Evolutionary conservation across 1,140 invertebrate species (phyloP), one percentile per base, ranked within the genome.

Genomic region (Drosophila murphyi): DNA sequence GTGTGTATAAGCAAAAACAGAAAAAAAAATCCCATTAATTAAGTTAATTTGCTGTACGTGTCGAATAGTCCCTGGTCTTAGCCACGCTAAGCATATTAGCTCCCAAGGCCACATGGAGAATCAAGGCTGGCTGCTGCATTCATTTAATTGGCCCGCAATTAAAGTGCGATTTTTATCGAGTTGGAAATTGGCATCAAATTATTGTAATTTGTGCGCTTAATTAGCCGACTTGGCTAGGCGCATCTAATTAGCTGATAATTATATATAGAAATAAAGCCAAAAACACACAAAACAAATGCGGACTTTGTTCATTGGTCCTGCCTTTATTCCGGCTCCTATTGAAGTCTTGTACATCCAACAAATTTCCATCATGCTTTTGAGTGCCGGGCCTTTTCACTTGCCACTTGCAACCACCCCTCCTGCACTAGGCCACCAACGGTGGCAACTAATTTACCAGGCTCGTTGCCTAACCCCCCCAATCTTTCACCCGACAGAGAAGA

Each of bases 181-280:
- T 12, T 51, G 63, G 50, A 43, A 62, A 48, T 75, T 72, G 48
- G 37, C 51, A 72, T 79, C 71, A 81, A 70, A 62, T 74, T 76
- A 64, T 81, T 86, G 55, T 68, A 75, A 82, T 81, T 78, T 70
- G 62, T 70, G 64, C 51, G 64, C 39, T 12, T 12, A 12, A 12
- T 72, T 85, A 78, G 82, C 68, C 65, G 28, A 59, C 50, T 82
- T 61, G 8, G 8, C 62, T n/a, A 37, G 28, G 20, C 31, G 37
- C 48, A 65, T 47, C 79, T 80, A 87, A 87, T 87, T 87, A 87
- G 82, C 61, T 56, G 64, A 64, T 82, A 79, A 79, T 82, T 76
- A 68, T 76, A 72, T 73, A 61, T 50, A 64, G 79, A 87, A 70
- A 20, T 20, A 20, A 20, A 20, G 20, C 20, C 20, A 76, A 70